Evolutionary conservation across 2,113 vertebrate genomes (phyloP), one percentile per base, ranked within the genome.

Genomic region (Zosterops hypoxanthus): DNA sequence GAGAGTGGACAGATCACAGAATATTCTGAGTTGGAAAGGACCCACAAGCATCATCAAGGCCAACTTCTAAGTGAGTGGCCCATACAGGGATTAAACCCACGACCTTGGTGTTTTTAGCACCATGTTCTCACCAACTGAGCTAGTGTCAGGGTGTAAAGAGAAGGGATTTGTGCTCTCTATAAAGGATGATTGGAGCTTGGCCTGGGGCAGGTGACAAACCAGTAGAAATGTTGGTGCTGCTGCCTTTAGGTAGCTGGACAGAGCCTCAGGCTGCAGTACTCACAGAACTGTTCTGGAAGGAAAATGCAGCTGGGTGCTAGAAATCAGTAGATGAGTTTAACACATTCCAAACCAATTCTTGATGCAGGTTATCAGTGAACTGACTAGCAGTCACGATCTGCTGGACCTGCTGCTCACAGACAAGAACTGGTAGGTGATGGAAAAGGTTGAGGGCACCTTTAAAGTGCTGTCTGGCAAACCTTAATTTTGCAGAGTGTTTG

Each of bases 401-500:
- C 16, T 83, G 26, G 31, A 31, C 34, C 34, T 73, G 19, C 41
- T 86, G 11, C 57, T 90, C 56, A 31, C 50, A 55, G 21, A 44
- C 2, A 5, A 66, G 39, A 64, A 7, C 49, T 60, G 34, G 21
- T 56, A 12, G 41, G 39, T 60, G 34, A 36, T 79, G 17, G 17
- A 41, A 60, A 84, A 72, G 36, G 61, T 87, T 82, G 61, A 91
- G 73, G 87, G 57, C 90, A 86, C 72, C 65, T 96, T 86, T 68
- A 89, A 91, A 84, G 31, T 84, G 39, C 72, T 94, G 39, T 81
- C 47, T 83, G 90, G 72, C 69, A 78, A 86, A 63, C 24, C 49
- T 79, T 59, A 59, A 26, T 50, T 91, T 88, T 91, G 56, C 72
- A 84, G 59, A 47, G 33, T 25, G 22, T 59, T 72, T 72, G 39